Percentiles rank a stretch among this genome's conserved stretches.
These are phyloP conservation scores for Tinea pellionella DNA, from an alignment of 2,888 invertebrate species.

Conservation along the genomic window DNA sequence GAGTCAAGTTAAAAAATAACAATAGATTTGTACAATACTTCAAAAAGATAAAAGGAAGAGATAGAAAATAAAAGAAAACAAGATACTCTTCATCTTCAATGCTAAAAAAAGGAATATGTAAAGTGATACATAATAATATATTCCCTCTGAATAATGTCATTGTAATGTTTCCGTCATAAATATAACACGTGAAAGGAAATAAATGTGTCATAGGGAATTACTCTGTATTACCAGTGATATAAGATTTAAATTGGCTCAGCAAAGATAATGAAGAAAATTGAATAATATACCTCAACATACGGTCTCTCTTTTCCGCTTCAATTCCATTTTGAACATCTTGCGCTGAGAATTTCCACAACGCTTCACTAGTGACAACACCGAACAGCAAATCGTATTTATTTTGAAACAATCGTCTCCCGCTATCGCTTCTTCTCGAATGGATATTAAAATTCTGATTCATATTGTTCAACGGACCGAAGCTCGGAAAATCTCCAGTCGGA, in stretches of 20 bases:
- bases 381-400: conserved; percentile 87
- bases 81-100: background rate
- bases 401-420: conserved; percentile 68
- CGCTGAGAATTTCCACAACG: conserved; percentile 91
- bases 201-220: background rate
- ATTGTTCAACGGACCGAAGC: conserved; percentile 69
- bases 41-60: background rate
- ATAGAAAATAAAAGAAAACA: background rate
- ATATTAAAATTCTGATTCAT: conserved; percentile 64
- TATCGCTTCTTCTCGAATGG: conserved; percentile 72
- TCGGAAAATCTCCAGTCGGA: conserved; percentile 73
- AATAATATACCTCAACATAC: conserved; percentile 72
- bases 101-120: background rate
- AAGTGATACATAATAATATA: background rate
- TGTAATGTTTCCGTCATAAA: background rate
- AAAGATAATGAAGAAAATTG: background rate
- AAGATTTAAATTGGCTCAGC: conserved; percentile 2
- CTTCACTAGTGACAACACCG: conserved; percentile 91
- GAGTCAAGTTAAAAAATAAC: background rate
- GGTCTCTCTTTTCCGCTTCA: conserved; percentile 87
- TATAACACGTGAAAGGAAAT: background rate
- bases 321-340: conserved; percentile 86
- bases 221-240: background rate
- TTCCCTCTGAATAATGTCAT: conserved; percentile 4
- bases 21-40: background rate